Base-by-base conservation (phyloP, 2,888 invertebrate genomes). In the Rutpela maculata region DNA sequence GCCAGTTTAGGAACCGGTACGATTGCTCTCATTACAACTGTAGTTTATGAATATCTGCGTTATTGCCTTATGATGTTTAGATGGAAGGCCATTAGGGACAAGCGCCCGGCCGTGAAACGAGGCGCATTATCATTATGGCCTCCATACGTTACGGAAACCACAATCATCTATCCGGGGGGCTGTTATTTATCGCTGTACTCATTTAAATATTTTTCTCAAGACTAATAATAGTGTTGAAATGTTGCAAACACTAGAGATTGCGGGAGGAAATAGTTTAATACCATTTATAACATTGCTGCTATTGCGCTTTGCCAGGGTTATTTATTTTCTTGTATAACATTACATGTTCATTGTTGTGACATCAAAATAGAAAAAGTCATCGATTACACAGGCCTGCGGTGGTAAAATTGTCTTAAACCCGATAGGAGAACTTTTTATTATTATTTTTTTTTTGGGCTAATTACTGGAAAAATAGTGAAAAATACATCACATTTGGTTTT, bases 51-150 rank as follows among this genome's bases (percentile, higher is more conserved):
- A 82, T 81, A 80, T 82, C 80, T 80, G 76, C 78, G 77, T 74
- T 73, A 66, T 57, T 68, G 76, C 78, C 81, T 85, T 83, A 82
- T 81, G 84, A 84, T 83, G 82, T 84, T 83, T 83, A 82, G 84
- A 60, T 70, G 81, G 81, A 80, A 80, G 79, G 80, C 84, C 83
- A 85, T 86, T 86, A 86, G 82, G 78, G 81, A 81, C 79, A 83
- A 82, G 84, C 84, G 83, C 80, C 81, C 82, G 82, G 79, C 84
- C 83, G 84, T 85, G 83, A 86, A 85, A 85, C 84, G 85, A 85
- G 82, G 81, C 79, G 81, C 85, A 86, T 86, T 86, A 86, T 84
- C 85, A 84, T 86, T 85, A 85, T 78, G 80, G 78, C 81, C 59
- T 75, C 82, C 70, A 76, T 78, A 81, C 70, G 75, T 81, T 79